Evolutionary conservation across 2,797 vertebrate genomes (phyloP).

Genomic region (Argya squamiceps): DNA sequence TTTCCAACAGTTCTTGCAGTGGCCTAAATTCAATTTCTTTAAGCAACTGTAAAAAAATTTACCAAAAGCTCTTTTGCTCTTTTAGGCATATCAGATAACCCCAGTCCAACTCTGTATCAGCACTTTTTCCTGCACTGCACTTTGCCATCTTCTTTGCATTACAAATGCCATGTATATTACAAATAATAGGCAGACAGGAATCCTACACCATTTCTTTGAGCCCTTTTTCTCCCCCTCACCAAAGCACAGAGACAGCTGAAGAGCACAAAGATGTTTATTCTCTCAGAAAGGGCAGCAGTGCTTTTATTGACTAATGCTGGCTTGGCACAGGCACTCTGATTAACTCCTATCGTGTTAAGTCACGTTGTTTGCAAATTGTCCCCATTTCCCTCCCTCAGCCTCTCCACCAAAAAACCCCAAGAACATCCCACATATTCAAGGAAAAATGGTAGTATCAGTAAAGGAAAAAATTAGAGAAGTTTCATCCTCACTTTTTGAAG

Average conservation of each 20-base stretch:
- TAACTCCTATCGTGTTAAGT: conserved; percentile 16
- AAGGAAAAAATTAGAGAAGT: neutral
- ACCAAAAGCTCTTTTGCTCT: neutral
- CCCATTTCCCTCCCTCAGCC: neutral
- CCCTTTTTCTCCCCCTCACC: neutral
- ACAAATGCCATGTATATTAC: neutral
- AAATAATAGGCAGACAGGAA: neutral
- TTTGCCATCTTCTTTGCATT: neutral
- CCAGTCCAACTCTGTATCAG: neutral
- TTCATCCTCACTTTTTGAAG: neutral
- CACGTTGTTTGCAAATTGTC: neutral
- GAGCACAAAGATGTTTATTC: conserved; percentile 12
- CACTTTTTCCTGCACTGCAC: neutral
- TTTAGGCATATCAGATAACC: neutral
- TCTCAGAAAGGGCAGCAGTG: neutral
- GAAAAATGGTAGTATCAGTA: neutral
- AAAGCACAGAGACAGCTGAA: neutral
- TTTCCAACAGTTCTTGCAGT: neutral
- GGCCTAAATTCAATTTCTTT: neutral
- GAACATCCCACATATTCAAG: neutral
- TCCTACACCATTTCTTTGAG: neutral
- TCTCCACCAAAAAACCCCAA: neutral
- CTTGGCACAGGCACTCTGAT: neutral
- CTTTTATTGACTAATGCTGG: neutral
- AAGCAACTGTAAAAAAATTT: neutral